Evolutionary conservation across 2,113 vertebrate species (phyloP).

Genomic region (Fregata magnificens): DNA sequence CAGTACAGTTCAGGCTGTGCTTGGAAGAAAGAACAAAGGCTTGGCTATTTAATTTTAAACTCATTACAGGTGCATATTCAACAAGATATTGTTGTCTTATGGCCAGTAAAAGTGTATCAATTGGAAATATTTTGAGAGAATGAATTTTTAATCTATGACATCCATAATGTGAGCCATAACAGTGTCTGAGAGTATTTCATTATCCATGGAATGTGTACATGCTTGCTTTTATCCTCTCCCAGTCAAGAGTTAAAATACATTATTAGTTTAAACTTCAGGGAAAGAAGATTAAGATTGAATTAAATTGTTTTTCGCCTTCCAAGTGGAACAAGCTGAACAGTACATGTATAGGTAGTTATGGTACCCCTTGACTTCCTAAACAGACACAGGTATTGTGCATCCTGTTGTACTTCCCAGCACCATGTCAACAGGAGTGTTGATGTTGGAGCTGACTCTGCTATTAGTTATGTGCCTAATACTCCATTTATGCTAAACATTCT

Average conservation of each 20-base stretch:
- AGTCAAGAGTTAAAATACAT: neutral
- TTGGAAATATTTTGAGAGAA: slow-evolving; percentile 8
- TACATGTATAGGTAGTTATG: neutral
- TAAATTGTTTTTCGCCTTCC: neutral
- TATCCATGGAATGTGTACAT: neutral
- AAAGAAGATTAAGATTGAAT: neutral
- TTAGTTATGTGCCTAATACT: neutral
- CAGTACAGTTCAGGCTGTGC: neutral
- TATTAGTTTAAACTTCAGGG: neutral
- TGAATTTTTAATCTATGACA: neutral
- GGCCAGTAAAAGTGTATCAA: neutral
- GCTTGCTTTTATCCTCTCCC: neutral
- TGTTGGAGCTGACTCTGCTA: neutral
- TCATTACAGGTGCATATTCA: neutral
- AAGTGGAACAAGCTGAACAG: neutral
- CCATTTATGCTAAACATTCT: neutral
- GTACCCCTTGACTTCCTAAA: neutral
- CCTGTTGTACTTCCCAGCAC: neutral
- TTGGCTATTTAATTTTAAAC: slow-evolving; percentile 8
- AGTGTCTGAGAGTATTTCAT: neutral
- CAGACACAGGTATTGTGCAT: neutral
- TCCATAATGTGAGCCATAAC: neutral
- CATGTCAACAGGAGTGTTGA: neutral
- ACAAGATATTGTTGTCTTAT: neutral
- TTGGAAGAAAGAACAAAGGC: slow-evolving; percentile 13